Evolutionary conservation across 2,797 vertebrate genomes (phyloP).

Genomic region (Coendou prehensilis): DNA sequence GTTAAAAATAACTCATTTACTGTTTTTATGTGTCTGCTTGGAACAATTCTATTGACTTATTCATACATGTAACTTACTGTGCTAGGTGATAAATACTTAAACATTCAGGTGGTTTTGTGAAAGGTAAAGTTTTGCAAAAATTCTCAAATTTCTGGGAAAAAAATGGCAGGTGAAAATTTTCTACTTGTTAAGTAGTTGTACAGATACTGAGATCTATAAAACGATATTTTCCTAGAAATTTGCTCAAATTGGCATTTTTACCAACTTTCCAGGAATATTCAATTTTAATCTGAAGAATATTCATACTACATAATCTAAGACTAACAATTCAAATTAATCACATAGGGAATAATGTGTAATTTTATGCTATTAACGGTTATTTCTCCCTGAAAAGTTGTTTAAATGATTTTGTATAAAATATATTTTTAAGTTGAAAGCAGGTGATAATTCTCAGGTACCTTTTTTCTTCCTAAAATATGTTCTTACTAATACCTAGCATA

Average conservation of each 20-base stretch:
- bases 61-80: not conserved
- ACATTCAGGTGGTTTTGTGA: constrained; percentile 17
- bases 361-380: constrained; percentile 8
- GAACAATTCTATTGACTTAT: constrained; percentile 36
- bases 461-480: not conserved
- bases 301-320: not conserved
- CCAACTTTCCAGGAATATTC: not conserved
- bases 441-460: not conserved
- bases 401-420: not conserved
- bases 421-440: constrained; percentile 15
- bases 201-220: constrained; percentile 42
- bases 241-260: constrained; percentile 36
- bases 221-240: constrained; percentile 43
- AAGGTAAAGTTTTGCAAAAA: not conserved
- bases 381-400: constrained; percentile 42
- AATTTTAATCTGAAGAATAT: constrained; percentile 43
- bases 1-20: not conserved
- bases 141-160: constrained; percentile 50
- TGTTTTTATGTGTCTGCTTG: constrained; percentile 34
- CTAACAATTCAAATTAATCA: constrained; percentile 51
- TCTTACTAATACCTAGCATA: not conserved
- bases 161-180: not conserved
- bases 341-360: not conserved
- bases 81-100: constrained; percentile 19
- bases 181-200: constrained; percentile 19